These are phyloP conservation scores for Pandion haliaetus DNA, from an alignment of 2,113 vertebrate species.

Conservation along the genomic window DNA sequence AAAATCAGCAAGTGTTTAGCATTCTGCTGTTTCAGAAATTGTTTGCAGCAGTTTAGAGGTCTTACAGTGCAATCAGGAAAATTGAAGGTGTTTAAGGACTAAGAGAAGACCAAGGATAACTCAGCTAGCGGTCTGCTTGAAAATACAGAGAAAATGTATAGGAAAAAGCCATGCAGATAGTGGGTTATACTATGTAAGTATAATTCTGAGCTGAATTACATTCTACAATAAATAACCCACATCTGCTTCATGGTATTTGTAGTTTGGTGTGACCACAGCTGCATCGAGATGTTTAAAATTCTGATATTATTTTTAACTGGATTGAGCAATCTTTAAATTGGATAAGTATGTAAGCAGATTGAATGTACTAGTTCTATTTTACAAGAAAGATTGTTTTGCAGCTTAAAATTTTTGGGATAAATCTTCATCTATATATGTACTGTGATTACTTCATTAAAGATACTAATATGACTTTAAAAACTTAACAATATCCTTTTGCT, in stretches of 20 bases:
- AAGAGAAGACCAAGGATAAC: not conserved
- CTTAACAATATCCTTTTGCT: not conserved
- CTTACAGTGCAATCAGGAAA: not conserved
- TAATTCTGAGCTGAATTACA: not conserved
- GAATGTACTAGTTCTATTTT: not conserved
- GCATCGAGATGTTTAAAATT: not conserved
- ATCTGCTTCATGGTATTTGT: not conserved
- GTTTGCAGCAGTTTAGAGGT: conserved; percentile 2
- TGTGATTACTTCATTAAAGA: not conserved
- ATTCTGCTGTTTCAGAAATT: not conserved
- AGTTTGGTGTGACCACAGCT: not conserved
- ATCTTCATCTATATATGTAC: not conserved
- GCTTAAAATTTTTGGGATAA: not conserved
- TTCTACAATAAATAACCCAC: not conserved
- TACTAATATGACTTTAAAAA: not conserved
- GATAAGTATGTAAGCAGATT: not conserved
- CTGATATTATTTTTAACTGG: not conserved
- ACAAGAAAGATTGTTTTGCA: not conserved
- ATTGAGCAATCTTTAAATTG: not conserved
- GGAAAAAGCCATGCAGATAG: not conserved
- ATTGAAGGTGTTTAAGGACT: conserved; percentile 9
- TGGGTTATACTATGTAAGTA: not conserved
- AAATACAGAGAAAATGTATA: not conserved
- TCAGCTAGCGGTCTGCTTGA: not conserved
- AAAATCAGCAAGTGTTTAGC: not conserved